phyloP scores from a whole-genome alignment of 1,140 invertebrate species.

The Drosophila malerkotliana region DNA sequence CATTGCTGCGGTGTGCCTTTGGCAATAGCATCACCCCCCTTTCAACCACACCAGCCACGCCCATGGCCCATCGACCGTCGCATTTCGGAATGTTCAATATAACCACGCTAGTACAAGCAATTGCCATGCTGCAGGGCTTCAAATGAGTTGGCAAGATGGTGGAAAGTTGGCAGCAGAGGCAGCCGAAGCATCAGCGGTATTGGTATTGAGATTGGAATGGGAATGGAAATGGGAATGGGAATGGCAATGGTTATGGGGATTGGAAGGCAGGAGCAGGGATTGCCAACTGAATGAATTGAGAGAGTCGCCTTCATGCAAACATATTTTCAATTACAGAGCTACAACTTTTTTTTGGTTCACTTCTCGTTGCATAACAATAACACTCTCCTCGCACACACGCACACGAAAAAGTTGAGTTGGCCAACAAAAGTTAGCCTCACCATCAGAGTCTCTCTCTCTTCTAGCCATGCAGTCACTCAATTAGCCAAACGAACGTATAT shows the following conservation, averaged over 20 bases:
- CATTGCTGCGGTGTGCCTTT: constrained; percentile 37
- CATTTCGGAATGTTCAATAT: constrained; percentile 49
- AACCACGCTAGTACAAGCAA: constrained; percentile 40
- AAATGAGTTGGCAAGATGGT: constrained; percentile 52
- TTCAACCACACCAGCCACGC: background rate
- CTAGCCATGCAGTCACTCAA: constrained; percentile 33
- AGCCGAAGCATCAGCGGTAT: background rate
- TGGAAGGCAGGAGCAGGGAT: background rate
- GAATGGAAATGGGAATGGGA: constrained; percentile 1
- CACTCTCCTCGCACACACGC: constrained; percentile 18
- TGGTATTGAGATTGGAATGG: constrained; percentile 2
- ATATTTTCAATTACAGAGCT: constrained; percentile 50
- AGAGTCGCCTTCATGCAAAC: constrained; percentile 48
- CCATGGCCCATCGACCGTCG: background rate
- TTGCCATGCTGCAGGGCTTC: constrained; percentile 42
- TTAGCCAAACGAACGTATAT: constrained; percentile 50
- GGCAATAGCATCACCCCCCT: constrained; percentile 4
- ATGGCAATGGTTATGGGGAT: constrained; percentile 1
- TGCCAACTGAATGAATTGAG: constrained; percentile 33
- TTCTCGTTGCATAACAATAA: constrained; percentile 48
- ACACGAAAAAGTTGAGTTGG: constrained; percentile 22
- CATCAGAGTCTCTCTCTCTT: too few species aligned
- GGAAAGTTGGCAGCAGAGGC: constrained; percentile 28
- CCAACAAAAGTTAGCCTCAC: constrained; percentile 37
- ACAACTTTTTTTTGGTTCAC: constrained; percentile 48